A percentile compares a stretch with the other conserved stretches of the same genome.
Conservation (phyloP, 2,113 vertebrate species). For the Equus przewalskii region DNA sequence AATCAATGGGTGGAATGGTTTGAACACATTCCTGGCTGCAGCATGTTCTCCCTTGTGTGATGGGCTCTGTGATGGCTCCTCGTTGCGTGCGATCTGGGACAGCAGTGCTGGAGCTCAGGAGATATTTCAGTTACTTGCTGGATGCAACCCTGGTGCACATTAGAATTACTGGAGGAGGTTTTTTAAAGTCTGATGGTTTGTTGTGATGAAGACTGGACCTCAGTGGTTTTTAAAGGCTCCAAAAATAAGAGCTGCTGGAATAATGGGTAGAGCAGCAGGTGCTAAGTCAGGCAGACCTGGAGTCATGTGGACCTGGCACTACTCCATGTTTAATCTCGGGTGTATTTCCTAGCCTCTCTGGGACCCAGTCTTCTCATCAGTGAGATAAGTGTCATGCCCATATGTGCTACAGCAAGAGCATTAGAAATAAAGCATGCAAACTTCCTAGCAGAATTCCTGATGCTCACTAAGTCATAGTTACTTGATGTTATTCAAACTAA, state of each 20-base stretch:
- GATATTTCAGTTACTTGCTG: background rate
- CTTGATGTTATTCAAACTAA: background rate
- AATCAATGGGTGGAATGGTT: background rate
- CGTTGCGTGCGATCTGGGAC: too few relatives aligned
- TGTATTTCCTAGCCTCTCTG: too few relatives aligned
- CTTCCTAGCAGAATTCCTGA: background rate
- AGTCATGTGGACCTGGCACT: too few relatives aligned
- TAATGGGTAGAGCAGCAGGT: background rate
- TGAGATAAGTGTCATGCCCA: too few relatives aligned
- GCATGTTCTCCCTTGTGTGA: too few relatives aligned
- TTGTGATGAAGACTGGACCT: background rate
- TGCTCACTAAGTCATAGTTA: background rate
- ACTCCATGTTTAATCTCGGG: too few relatives aligned
- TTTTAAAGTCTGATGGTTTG: background rate
- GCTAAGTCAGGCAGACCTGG: too few relatives aligned
- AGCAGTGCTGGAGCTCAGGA: background rate
- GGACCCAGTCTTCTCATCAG: too few relatives aligned
- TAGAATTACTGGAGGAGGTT: background rate
- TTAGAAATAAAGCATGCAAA: background rate
- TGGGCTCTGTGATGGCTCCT: background rate
- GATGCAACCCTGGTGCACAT: background rate
- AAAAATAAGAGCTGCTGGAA: background rate
- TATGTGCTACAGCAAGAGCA: too few relatives aligned
- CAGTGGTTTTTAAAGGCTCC: background rate
- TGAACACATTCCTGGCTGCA: background rate